Evolutionary conservation across 92 coral and sea anemone genomes (phyloP), one percentile per base, ranked within the genome.

Genomic region (Epizoanthus illoricatus): DNA sequence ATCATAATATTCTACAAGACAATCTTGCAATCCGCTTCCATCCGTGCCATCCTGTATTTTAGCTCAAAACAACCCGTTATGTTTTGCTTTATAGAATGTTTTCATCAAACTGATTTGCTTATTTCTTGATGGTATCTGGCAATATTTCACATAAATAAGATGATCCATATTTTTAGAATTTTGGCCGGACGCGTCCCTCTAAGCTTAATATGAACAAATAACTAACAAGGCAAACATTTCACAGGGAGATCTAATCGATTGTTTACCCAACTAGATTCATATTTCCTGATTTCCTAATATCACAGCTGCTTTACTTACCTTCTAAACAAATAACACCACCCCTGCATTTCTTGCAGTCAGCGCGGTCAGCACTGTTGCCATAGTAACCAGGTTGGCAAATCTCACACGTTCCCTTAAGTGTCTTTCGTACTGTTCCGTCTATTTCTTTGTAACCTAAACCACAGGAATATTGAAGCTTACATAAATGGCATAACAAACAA

Each of bases 261-360:
- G 21, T 24, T 24, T 4, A 24, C 21, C 67, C 21, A 24, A 17
- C 3, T 62, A 3, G 67, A 5, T 62, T 62, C 18, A 62, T 62
- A 62, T 62, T 62, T 40, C 17, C 41, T 7, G 17, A 66, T 49
- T 8, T 5, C 18, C n/a, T n/a, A n/a, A 17, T 10, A 13, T 6
- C 36, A 74, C 3, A 74, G 8, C 18, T 18, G 17, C 19, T 68
- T 10, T 13, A 7, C 83, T 57, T 76, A 94, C 98, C 98, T 91
- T 95, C 92, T 7, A 93, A 89, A 66, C 98, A 95, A n/a, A 95
- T 91, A 5, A 95, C 94, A 4, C 98, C 98, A 11, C 94, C 98
- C 23, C 94, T 89, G 64, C 98, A 95, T 42, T 66, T 76, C 84
- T 59, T 80, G 67, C 98, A 95, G 13, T 4, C 7, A 17, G 80